Evolutionary conservation across 2,888 invertebrate species (phyloP).

Genomic region (Cryptus armator): DNA sequence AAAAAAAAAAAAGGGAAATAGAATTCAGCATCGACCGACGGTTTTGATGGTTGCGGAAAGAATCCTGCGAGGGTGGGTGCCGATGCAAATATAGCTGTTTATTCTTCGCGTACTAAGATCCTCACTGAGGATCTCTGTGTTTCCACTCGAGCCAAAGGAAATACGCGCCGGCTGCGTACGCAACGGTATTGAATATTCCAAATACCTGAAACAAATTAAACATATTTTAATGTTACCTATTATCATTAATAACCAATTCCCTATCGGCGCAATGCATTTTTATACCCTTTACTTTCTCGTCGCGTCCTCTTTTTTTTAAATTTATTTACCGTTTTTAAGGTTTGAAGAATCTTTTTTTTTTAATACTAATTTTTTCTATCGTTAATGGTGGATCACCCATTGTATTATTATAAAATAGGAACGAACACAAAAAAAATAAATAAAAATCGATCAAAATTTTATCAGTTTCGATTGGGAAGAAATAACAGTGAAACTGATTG

Average conservation of each 20-base stretch:
- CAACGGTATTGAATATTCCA: conserved; percentile 92
- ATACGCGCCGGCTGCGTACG: conserved; percentile 92
- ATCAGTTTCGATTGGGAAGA: no score
- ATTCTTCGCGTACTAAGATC: conserved; percentile 70
- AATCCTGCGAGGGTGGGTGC: conserved; percentile 62
- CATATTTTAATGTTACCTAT: neutral
- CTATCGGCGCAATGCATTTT: neutral
- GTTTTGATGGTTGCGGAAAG: conserved; percentile 51
- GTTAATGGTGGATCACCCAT: no score
- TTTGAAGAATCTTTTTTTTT: no score
- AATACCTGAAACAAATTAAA: conserved; percentile 87
- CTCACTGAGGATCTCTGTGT: conserved; percentile 84
- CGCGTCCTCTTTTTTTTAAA: no score
- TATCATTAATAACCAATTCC: no score
- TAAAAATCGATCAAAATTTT: no score
- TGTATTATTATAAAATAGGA: no score
- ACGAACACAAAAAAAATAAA: no score
- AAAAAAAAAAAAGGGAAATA: conserved; percentile 20
- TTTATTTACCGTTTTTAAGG: no score
- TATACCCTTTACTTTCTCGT: no score
- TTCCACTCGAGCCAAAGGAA: conserved; percentile 92
- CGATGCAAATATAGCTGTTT: conserved; percentile 50
- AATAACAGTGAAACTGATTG: no score
- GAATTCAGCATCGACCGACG: conserved; percentile 41
- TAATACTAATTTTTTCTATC: no score